Percentiles rank a stretch among this genome's conserved stretches.
phyloP scores from a whole-genome alignment of 2,888 invertebrate species.

The Lasioglossum calceatum region DNA sequence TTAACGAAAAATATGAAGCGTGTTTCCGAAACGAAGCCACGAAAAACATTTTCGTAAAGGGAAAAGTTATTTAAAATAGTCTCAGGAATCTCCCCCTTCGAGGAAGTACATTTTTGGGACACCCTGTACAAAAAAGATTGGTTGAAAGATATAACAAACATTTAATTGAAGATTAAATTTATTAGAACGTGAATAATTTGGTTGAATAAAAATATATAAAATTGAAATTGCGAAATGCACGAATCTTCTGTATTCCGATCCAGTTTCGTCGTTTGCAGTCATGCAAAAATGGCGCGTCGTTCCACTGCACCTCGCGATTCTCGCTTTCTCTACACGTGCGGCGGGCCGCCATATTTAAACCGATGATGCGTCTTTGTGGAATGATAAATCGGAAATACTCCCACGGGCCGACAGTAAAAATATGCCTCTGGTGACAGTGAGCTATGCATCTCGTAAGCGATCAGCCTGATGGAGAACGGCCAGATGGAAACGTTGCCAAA shows the following conservation, averaged over 20 bases:
- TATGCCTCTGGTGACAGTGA: constrained; percentile 31
- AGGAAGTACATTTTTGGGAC: no score
- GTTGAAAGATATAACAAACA: neutral
- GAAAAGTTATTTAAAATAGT: no score
- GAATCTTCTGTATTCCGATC: neutral
- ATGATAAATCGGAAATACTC: constrained; percentile 37
- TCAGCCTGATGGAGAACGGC: constrained; percentile 52
- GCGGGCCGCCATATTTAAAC: constrained; percentile 37
- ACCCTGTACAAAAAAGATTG: no score
- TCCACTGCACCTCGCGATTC: constrained; percentile 6
- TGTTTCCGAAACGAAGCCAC: no score
- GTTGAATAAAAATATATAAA: neutral
- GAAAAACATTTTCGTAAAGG: no score
- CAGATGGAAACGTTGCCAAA: constrained; percentile 61
- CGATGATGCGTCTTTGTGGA: constrained; percentile 15
- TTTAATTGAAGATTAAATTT: neutral
- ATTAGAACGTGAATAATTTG: neutral
- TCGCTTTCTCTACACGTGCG: constrained; percentile 15
- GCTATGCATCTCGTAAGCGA: constrained; percentile 27
- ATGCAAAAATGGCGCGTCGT: constrained; percentile 1
- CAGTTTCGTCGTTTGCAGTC: neutral
- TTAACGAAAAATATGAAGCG: no score
- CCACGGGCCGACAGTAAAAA: constrained; percentile 36
- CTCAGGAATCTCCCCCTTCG: no score
- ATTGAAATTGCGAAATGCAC: neutral